These are phyloP conservation scores for Acronicta aceris DNA, from an alignment of 2,888 invertebrate genomes.

Conservation along the genomic window DNA sequence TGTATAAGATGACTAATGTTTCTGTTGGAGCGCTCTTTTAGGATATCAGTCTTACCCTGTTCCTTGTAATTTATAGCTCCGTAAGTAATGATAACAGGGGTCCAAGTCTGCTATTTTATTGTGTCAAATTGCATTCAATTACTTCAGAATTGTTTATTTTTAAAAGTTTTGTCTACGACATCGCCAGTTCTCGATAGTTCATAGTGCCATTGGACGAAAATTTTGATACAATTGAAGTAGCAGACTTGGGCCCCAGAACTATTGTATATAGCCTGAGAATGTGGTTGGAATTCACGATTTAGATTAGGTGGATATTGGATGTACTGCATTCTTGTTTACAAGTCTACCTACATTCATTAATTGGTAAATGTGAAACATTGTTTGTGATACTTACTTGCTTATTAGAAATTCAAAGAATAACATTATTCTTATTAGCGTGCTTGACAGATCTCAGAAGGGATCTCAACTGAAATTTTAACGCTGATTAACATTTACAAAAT, in stretches of 20 bases:
- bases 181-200: too few relatives aligned
- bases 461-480: slow-evolving; percentile 20
- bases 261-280: slow-evolving; percentile 45
- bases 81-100: slow-evolving; percentile 7
- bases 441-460: too few relatives aligned
- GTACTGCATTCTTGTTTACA: slow-evolving; percentile 26
- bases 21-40: neutral
- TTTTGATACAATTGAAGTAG: too few relatives aligned
- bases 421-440: slow-evolving; percentile 24
- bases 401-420: slow-evolving; percentile 40
- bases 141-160: too few relatives aligned
- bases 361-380: slow-evolving; percentile 34
- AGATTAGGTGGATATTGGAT: slow-evolving; percentile 8
- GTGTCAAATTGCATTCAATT: too few relatives aligned
- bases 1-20: neutral
- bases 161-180: too few relatives aligned
- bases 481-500: slow-evolving; percentile 7
- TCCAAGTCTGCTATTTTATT: too few relatives aligned
- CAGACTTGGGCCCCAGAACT: too few relatives aligned
- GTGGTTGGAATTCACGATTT: slow-evolving; percentile 19
- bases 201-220: too few relatives aligned
- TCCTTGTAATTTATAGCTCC: slow-evolving; percentile 23
- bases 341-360: slow-evolving; percentile 31
- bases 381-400: slow-evolving; percentile 56
- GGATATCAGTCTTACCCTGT: neutral